phyloP scores from a whole-genome alignment of 2,888 invertebrate species.

The Spodoptera picta region DNA sequence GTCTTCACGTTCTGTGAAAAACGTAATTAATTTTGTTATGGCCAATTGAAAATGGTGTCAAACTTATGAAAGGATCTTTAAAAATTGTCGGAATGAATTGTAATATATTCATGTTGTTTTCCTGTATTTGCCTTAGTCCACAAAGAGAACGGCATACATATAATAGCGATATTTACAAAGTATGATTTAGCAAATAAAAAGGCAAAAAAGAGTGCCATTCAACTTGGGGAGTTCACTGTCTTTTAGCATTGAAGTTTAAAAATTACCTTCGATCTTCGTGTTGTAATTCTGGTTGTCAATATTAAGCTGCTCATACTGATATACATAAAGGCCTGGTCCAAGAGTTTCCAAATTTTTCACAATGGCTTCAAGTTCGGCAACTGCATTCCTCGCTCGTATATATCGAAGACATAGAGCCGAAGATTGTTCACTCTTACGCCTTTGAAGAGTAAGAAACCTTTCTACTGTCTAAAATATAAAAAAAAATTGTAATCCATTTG shows the following conservation, averaged over 20 bases:
- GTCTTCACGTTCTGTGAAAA: conserved; percentile 78
- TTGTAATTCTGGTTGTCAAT: conserved; percentile 79
- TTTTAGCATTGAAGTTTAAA: no score
- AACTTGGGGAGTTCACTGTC: no score
- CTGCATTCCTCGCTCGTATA: conserved; percentile 80
- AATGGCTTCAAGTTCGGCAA: conserved; percentile 75
- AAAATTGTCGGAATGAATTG: conserved; percentile 4
- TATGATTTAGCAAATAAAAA: no score
- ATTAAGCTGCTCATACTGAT: conserved; percentile 80
- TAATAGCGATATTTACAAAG: no score
- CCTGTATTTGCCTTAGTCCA: not conserved
- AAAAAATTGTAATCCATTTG: no score
- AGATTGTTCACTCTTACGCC: conserved; percentile 76
- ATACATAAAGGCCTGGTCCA: conserved; percentile 82
- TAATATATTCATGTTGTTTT: not conserved
- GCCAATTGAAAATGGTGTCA: conserved; percentile 28
- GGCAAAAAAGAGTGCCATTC: no score
- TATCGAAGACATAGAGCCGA: conserved; percentile 78
- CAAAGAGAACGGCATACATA: no score
- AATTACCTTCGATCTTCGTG: conserved; percentile 82
- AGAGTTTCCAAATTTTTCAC: conserved; percentile 78
- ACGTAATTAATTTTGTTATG: conserved; percentile 17
- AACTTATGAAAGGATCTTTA: conserved; percentile 28
- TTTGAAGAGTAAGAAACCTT: conserved; percentile 77
- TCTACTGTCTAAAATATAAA: conserved; percentile 68